These are phyloP conservation scores for Hymenopus coronatus DNA, from an alignment of 2,888 invertebrate species.

Conservation along the genomic window DNA sequence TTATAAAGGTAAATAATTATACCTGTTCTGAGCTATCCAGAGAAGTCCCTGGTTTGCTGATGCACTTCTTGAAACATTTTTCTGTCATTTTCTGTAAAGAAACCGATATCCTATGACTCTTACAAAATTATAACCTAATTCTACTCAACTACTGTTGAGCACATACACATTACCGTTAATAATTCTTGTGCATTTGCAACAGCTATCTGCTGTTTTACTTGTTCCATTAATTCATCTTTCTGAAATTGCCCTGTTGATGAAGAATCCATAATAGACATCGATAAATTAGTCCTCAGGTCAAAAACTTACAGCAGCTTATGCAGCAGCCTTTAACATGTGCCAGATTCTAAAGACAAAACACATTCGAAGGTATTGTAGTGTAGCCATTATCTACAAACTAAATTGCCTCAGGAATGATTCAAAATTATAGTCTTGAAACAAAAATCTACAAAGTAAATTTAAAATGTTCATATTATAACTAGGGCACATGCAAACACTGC, in stretches of 20 bases:
- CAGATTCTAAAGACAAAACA: neutral
- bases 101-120: neutral
- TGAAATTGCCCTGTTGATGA: conserved; percentile 61
- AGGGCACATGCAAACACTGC: no score
- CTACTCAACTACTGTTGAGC: conserved; percentile 11
- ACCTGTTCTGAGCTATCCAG: conserved; percentile 84
- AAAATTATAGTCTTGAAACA: no score
- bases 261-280: conserved; percentile 55
- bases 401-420: neutral
- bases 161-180: conserved; percentile 62
- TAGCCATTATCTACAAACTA: neutral
- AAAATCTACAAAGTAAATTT: no score
- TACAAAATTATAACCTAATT: conserved; percentile 33
- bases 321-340: neutral
- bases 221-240: conserved; percentile 87
- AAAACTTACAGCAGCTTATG: neutral
- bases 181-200: conserved; percentile 92
- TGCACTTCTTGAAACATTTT: conserved; percentile 95
- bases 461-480: no score
- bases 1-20: conserved; percentile 25
- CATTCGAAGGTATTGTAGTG: neutral
- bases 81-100: conserved; percentile 86
- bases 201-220: conserved; percentile 92
- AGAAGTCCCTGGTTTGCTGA: conserved; percentile 84
- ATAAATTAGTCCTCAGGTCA: neutral